These are phyloP conservation scores for Hippocampus abdominalis DNA, from an alignment of 2,113 vertebrate species.

Conservation along the genomic window DNA sequence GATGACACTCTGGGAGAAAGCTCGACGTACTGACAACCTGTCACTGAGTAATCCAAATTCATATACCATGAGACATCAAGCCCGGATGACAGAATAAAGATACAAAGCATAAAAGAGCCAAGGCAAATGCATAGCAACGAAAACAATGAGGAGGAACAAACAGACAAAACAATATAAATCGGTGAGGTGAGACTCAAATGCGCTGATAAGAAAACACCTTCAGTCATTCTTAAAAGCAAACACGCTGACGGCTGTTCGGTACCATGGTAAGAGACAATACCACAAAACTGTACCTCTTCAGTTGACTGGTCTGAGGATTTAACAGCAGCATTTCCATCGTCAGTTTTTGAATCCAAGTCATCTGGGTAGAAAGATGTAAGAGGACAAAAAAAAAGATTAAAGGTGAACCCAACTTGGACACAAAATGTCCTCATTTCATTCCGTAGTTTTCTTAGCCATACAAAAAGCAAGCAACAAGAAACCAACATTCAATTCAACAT, in stretches of 20 bases:
- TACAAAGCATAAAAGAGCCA: too few relatives aligned
- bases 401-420: background rate
- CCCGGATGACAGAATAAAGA: too few relatives aligned
- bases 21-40: too few relatives aligned
- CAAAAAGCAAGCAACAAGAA: background rate
- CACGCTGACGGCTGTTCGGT: background rate
- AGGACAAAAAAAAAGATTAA: background rate
- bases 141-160: too few relatives aligned
- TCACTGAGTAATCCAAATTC: too few relatives aligned
- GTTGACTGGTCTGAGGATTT: slow-evolving; percentile 34
- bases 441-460: background rate
- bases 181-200: background rate
- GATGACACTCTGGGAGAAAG: too few relatives aligned
- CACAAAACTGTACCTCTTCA: slow-evolving; percentile 47
- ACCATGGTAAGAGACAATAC: background rate
- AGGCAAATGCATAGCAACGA: too few relatives aligned
- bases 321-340: slow-evolving; percentile 64
- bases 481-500: background rate
- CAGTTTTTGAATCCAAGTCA: slow-evolving; percentile 73
- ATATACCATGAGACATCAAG: too few relatives aligned
- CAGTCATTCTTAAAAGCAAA: background rate
- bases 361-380: slow-evolving; percentile 60
- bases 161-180: background rate
- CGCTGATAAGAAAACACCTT: background rate
- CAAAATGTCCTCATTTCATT: background rate